Evolutionary conservation across 2,113 vertebrate species (phyloP).

Genomic region (Petroica traversi): DNA sequence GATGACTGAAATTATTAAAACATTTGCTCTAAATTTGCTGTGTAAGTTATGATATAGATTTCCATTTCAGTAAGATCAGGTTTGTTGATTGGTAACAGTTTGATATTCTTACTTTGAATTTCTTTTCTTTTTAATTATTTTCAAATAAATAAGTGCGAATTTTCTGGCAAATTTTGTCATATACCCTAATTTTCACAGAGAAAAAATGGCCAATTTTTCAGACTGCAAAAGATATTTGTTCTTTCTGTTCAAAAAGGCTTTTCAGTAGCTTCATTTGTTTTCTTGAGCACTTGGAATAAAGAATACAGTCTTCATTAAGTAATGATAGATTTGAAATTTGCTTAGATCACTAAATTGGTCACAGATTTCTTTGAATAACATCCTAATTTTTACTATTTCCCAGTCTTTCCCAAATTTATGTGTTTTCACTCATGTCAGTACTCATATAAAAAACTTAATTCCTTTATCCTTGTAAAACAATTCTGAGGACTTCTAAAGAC

Average conservation of each 20-base stretch:
- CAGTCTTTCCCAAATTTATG: not conserved
- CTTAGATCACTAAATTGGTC: not conserved
- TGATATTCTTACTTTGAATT: not conserved
- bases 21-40: not conserved
- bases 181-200: not conserved
- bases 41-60: not conserved
- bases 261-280: not conserved
- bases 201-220: not conserved
- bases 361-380: not conserved
- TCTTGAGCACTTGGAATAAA: not conserved
- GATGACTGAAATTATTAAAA: not conserved
- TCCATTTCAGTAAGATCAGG: not conserved
- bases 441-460: not conserved
- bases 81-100: not conserved
- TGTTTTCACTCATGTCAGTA: not conserved
- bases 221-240: not conserved
- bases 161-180: not conserved
- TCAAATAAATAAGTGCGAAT: not conserved
- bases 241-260: not conserved
- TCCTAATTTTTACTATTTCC: not conserved
- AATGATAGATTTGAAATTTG: not conserved
- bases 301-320: not conserved
- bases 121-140: not conserved
- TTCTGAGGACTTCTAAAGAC: not conserved
- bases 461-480: not conserved